Evolutionary conservation across 2,113 vertebrate genomes (phyloP).

Genomic region (Bothrops jararaca): DNA sequence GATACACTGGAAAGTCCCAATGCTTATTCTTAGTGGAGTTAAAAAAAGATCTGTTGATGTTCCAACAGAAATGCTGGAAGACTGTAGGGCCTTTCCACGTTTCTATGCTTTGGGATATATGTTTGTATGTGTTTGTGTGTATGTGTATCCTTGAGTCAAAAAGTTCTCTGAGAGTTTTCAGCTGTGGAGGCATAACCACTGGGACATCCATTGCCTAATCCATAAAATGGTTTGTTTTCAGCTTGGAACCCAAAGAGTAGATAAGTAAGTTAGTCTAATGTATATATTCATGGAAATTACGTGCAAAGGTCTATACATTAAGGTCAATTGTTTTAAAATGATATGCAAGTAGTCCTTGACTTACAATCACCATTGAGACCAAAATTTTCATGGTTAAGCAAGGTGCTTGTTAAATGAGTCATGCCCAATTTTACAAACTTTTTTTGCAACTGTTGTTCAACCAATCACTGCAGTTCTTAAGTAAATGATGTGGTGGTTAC

Average conservation of each 20-base stretch:
- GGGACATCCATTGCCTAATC: not conserved
- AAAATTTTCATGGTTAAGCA: not conserved
- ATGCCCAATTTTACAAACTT: not conserved
- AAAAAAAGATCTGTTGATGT: not conserved
- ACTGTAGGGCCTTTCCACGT: not conserved
- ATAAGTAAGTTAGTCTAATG: not conserved
- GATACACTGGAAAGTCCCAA: not conserved
- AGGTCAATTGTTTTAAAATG: not conserved
- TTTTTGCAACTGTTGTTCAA: not conserved
- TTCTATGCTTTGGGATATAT: not conserved
- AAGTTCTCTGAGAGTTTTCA: not conserved
- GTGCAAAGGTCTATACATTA: not conserved
- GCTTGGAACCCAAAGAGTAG: not conserved
- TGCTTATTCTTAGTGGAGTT: not conserved
- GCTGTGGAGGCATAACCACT: not conserved
- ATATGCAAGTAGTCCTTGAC: not conserved
- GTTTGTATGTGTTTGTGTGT: not conserved
- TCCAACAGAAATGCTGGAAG: not conserved
- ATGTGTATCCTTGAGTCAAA: not conserved
- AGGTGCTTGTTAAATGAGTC: not conserved
- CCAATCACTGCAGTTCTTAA: too few relatives aligned
- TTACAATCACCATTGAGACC: not conserved
- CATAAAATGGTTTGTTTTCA: not conserved
- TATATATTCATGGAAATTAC: not conserved
- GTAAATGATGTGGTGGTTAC: too few relatives aligned